Percentiles rank a stretch among this genome's conserved stretches.
These are phyloP conservation scores for Phasia obesa DNA, from an alignment of 2,888 invertebrate genomes.

Conservation along the genomic window DNA sequence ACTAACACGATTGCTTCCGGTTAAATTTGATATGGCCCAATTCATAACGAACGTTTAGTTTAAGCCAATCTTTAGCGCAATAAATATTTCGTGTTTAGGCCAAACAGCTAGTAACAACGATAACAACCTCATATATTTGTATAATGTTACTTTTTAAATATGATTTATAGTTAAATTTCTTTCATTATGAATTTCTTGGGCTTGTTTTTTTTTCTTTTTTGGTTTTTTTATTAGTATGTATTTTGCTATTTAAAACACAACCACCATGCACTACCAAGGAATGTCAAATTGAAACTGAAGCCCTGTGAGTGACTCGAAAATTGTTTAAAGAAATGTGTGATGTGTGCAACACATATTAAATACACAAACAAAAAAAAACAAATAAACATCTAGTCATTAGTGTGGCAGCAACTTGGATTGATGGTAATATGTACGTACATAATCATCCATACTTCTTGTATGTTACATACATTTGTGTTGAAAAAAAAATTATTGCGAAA, in stretches of 20 bases:
- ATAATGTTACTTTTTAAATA: conserved; percentile 12
- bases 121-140: conserved; percentile 39
- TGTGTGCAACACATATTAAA: conserved; percentile 59
- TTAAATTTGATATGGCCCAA: conserved; percentile 82
- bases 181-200: conserved; percentile 23
- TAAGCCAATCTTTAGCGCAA: conserved; percentile 30
- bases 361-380: conserved; percentile 29
- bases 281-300: conserved; percentile 72
- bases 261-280: conserved; percentile 66
- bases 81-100: conserved; percentile 32
- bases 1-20: conserved; percentile 82
- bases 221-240: conserved; percentile 18
- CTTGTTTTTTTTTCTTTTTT: conserved; percentile 13
- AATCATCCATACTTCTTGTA: conserved; percentile 9
- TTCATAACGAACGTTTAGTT: conserved; percentile 76
- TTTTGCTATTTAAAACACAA: conserved; percentile 44
- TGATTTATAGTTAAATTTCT: conserved; percentile 33
- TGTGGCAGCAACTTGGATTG: conserved; percentile 60
- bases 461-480: not conserved
- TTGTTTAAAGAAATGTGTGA: conserved; percentile 64
- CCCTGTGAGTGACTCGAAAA: conserved; percentile 69
- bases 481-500: not conserved
- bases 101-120: conserved; percentile 1
- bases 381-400: conserved; percentile 67
- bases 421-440: conserved; percentile 49